phyloP scores from a whole-genome alignment of 1,140 invertebrate species.

The Drosophila orena region DNA sequence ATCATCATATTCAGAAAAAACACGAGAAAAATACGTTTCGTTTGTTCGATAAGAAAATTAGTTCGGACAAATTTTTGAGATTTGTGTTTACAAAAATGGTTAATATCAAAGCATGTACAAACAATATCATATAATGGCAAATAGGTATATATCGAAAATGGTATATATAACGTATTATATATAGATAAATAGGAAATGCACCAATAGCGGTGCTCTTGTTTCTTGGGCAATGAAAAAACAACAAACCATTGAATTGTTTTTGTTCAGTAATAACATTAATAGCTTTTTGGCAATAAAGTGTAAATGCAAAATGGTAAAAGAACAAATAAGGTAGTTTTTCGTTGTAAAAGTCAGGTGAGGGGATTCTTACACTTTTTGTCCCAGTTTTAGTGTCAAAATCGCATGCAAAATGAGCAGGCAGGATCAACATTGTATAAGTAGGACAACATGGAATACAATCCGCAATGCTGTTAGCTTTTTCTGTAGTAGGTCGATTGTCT shows the following conservation, averaged over 20 bases:
- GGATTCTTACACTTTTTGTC: slow-evolving; percentile 8
- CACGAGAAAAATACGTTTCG: slow-evolving; percentile 85
- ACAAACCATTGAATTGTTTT: slow-evolving; percentile 11
- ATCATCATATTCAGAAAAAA: slow-evolving; percentile 85
- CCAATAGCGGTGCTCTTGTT: slow-evolving; percentile 44
- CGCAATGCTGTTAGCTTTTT: slow-evolving; percentile 55
- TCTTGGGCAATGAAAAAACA: slow-evolving; percentile 41
- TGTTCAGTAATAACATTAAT: slow-evolving; percentile 4
- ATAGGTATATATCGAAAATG: slow-evolving; percentile 52
- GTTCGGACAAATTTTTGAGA: slow-evolving; percentile 84
- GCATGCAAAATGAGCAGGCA: slow-evolving; percentile 24
- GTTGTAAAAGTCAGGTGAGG: slow-evolving; percentile 9
- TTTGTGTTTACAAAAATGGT: slow-evolving; percentile 78
- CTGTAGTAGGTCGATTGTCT: slow-evolving; percentile 35
- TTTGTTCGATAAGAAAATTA: slow-evolving; percentile 85
- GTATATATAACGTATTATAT: slow-evolving; percentile 54
- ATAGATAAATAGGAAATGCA: slow-evolving; percentile 53
- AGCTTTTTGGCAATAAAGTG: slow-evolving; percentile 2
- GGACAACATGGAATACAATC: slow-evolving; percentile 52
- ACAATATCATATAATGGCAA: slow-evolving; percentile 65
- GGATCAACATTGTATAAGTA: slow-evolving; percentile 45
- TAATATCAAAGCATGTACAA: slow-evolving; percentile 78
- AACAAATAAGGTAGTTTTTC: slow-evolving; percentile 34
- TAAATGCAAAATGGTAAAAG: slow-evolving; percentile 51
- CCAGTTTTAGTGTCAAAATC: not conserved